These are phyloP conservation scores for Sorex maritimensis DNA, from an alignment of 2,797 vertebrate genomes.

Conservation along the genomic window DNA sequence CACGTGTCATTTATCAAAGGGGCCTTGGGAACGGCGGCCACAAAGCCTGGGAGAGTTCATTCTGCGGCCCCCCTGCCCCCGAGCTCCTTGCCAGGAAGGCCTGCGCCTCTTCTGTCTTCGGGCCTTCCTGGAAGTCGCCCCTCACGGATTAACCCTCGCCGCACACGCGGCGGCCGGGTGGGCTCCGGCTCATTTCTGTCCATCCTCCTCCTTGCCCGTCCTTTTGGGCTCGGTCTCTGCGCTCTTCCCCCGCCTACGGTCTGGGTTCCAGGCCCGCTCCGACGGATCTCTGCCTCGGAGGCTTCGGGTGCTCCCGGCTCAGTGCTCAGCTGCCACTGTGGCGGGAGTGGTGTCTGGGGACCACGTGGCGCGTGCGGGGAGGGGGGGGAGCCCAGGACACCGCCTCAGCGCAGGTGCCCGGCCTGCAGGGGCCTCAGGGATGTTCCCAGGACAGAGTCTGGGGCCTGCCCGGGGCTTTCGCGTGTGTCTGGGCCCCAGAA, in stretches of 20 bases:
- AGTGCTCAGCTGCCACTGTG: no score
- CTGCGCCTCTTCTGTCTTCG: conserved; percentile 96
- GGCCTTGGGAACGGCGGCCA: conserved; percentile 98
- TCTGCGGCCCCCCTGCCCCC: conserved; percentile 95
- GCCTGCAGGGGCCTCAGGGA: no score
- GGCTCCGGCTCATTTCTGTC: no score
- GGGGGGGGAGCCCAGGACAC: background rate
- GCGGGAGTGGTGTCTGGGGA: no score
- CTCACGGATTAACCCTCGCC: conserved; percentile 91
- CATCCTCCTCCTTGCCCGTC: no score
- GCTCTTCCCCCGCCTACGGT: no score
- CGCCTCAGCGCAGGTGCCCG: no score
- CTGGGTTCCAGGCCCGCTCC: no score
- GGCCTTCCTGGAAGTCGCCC: conserved; percentile 94
- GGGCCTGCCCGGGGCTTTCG: conserved; percentile 52
- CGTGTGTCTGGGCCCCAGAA: conserved; percentile 72
- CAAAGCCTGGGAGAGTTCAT: conserved; percentile 99
- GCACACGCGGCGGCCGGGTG: conserved; percentile 49
- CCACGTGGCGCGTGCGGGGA: no score
- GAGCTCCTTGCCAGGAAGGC: conserved; percentile 96
- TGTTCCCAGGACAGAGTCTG: background rate
- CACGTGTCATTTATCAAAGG: conserved; percentile 99
- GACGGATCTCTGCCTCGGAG: no score
- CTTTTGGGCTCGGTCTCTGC: no score
- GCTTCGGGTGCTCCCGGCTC: no score